Evolutionary conservation across 2,888 invertebrate species (phyloP), one percentile per base, ranked within the genome.

Genomic region (Anoncus sp.): DNA sequence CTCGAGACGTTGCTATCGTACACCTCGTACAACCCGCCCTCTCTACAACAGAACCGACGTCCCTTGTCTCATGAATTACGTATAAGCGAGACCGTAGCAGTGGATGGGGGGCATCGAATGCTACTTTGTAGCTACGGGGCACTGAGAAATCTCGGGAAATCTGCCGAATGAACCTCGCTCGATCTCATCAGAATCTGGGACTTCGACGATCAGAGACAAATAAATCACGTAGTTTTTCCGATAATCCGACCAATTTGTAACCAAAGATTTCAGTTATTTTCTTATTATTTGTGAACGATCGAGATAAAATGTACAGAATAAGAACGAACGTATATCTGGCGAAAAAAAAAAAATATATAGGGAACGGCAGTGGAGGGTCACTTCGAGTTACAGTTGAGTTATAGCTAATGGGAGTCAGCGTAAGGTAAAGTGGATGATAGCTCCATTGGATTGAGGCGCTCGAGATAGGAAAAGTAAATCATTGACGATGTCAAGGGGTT

Each of bases 31-130:
- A 51, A 60, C 27, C 53, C 38, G n/a, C 45, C 35, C 60, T 38
- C 27, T 38, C 24, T 22, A 57, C 43, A 59, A 40, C 43, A 27
- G 16, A 53, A 55, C 40, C 57, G 47, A 55, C 69, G 57, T 65
- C 74, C 59, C 65, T 57, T 65, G 51, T 65, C 73, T 77, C 73
- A 70, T 74, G 77, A 77, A 77, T 77, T 77, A 77, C 63, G 70
- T 60, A 77, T 77, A 69, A 74, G 65, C 57, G 60, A 53, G 69
- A 53, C 18, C 27, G 38, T 65, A 74, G 69, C 45, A 18, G 62
- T 24, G 16, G 55, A 65, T 24, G 49, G 62, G 38, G 65, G 53
- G 22, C 43, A 38, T 51, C 59, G 55, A 65, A 70, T 65, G 59
- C 51, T 38, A 59, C 45, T 69, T 65, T 59, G 69, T 73, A 65